These are phyloP conservation scores for Macrobrachium rosenbergii DNA, from an alignment of 1,140 invertebrate genomes.

Conservation along the genomic window DNA sequence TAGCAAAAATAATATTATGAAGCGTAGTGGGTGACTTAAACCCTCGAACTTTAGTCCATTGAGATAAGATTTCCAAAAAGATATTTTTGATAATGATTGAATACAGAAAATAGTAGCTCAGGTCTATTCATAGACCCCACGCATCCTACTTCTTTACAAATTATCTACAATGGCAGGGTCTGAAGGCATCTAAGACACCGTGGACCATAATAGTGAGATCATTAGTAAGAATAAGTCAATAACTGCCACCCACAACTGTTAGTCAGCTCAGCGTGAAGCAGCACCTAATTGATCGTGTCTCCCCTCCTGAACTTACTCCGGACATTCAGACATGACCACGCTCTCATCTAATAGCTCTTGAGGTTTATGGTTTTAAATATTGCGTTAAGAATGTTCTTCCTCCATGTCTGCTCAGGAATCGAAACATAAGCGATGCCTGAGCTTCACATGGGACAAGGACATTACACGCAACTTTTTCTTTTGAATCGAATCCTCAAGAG, in stretches of 20 bases:
- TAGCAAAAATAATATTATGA: conserved; percentile 63
- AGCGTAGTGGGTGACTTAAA: conserved; percentile 66
- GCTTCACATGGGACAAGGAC: too few species aligned
- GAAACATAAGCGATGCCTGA: too few species aligned
- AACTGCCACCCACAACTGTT: conserved; percentile 59
- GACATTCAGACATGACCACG: too few species aligned
- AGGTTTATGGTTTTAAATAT: too few species aligned
- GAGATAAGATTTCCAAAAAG: neutral
- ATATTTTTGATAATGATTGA: too few species aligned
- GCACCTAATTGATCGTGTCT: neutral
- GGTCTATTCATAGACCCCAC: too few species aligned
- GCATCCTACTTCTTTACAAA: neutral
- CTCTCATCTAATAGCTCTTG: too few species aligned
- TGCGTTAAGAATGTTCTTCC: too few species aligned
- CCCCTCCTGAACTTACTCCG: too few species aligned
- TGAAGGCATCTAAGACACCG: neutral
- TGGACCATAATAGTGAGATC: neutral
- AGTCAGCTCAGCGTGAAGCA: conserved; percentile 62
- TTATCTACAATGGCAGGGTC: conserved; percentile 20
- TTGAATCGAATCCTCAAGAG: too few species aligned
- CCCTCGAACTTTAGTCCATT: conserved; percentile 36
- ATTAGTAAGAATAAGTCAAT: conserved; percentile 29
- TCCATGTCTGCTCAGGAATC: too few species aligned
- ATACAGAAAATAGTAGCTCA: neutral
- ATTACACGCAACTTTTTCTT: too few species aligned